phyloP scores from a whole-genome alignment of 2,888 invertebrate genomes.

The Pyrrhosoma nymphula region DNA sequence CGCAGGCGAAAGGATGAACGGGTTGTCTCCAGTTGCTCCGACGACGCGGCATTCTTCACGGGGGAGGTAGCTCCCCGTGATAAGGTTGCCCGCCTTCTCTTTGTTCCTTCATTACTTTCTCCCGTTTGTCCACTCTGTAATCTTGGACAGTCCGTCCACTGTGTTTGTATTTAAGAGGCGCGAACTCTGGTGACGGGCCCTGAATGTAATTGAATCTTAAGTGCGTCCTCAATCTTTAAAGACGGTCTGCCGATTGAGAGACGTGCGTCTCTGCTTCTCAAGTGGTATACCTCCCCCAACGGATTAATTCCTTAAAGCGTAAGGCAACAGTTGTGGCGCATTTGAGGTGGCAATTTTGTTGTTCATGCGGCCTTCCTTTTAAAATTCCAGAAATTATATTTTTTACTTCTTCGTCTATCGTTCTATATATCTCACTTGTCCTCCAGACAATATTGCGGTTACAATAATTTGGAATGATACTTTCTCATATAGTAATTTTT shows the following conservation, averaged over 20 bases:
- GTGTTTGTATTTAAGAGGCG: not conserved
- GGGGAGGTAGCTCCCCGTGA: not conserved
- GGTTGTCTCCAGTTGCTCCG: not conserved
- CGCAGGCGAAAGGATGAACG: not conserved
- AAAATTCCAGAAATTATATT: no score
- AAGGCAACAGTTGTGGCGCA: not conserved
- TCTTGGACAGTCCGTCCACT: not conserved
- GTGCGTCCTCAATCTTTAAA: not conserved
- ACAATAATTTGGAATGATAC: no score
- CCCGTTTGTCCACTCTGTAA: not conserved
- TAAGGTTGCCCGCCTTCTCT: not conserved
- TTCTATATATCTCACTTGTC: no score
- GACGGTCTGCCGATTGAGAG: not conserved
- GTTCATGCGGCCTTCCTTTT: no score
- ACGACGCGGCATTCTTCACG: not conserved
- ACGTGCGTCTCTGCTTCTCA: not conserved
- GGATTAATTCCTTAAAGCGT: not conserved
- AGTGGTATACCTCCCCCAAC: not conserved
- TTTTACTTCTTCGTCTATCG: no score
- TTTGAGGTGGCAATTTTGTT: not conserved
- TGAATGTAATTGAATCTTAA: conserved; percentile 5
- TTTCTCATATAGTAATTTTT: no score
- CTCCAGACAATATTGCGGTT: no score
- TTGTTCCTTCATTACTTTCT: not conserved
- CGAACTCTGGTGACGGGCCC: not conserved